Conservation (phyloP, 1,140 invertebrate species). For the Macrotrachela quadricornifera region DNA sequence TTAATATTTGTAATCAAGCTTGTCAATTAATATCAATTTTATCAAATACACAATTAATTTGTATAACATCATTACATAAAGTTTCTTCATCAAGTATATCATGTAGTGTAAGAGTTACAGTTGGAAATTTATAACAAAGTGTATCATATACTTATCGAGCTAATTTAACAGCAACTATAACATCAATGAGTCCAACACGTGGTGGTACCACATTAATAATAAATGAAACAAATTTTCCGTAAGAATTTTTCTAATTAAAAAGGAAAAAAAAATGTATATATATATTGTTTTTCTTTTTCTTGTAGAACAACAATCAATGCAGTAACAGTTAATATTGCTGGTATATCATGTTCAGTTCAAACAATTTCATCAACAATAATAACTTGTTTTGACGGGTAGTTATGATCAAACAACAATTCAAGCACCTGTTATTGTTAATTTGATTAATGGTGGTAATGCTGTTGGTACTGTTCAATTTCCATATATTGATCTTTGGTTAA, state of each 20-base stretch:
- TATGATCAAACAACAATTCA: not conserved
- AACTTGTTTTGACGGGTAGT: constrained; percentile 4
- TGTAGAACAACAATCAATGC: constrained; percentile 6
- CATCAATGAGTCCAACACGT: constrained; percentile 9
- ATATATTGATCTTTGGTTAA: constrained; percentile 19
- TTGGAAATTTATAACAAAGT: not conserved
- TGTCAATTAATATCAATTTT: constrained; percentile 10
- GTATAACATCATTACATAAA: not conserved
- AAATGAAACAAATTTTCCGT: constrained; percentile 12
- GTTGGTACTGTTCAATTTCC: constrained; percentile 4
- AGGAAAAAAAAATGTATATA: too few relatives aligned
- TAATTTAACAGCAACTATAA: constrained; percentile 4
- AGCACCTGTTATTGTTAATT: not conserved
- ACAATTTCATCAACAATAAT: not conserved
- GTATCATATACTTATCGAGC: not conserved
- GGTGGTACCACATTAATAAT: constrained; percentile 15
- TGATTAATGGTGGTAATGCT: too few relatives aligned
- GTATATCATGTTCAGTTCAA: not conserved
- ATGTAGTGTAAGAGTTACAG: not conserved
- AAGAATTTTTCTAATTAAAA: not conserved
- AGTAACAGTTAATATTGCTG: constrained; percentile 2
- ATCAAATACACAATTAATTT: constrained; percentile 10
- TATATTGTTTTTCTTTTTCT: constrained; percentile 9
- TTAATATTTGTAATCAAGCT: constrained; percentile 10
- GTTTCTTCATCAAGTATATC: not conserved